phyloP scores from a whole-genome alignment of 2,113 vertebrate genomes.

The Zosterops hypoxanthus region DNA sequence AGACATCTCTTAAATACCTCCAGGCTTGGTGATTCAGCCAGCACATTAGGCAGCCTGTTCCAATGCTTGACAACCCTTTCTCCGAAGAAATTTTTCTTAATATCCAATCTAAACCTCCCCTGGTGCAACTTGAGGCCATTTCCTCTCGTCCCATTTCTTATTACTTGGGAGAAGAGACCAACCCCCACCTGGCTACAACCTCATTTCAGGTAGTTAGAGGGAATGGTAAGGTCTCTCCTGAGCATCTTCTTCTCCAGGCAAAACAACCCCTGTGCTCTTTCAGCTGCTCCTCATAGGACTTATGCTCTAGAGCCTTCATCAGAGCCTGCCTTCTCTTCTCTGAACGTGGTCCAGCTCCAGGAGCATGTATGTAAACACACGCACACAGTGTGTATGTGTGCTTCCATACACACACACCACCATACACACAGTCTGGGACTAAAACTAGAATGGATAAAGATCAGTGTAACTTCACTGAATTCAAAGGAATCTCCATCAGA shows the following conservation, averaged over 20 bases:
- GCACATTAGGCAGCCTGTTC: not conserved
- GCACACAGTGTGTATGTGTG: fast-evolving
- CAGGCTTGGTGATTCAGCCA: not conserved
- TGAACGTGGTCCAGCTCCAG: not conserved
- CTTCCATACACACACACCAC: not conserved
- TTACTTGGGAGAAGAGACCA: not conserved
- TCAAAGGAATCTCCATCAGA: not conserved
- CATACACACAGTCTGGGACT: not conserved
- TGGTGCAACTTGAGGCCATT: not conserved
- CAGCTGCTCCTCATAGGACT: not conserved
- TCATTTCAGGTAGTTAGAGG: not conserved
- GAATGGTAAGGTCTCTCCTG: not conserved
- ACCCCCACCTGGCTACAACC: not conserved
- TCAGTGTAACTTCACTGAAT: not conserved
- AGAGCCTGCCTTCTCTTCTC: not conserved
- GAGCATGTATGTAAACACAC: fast-evolving
- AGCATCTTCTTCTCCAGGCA: not conserved
- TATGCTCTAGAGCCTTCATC: not conserved
- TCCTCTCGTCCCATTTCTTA: not conserved
- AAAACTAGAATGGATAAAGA: not conserved
- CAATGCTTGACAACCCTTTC: not conserved
- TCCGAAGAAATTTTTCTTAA: not conserved
- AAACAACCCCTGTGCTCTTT: not conserved
- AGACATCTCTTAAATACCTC: not conserved
- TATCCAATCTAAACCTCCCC: not conserved